Percentiles rank a stretch among this genome's conserved stretches.
These are phyloP conservation scores for Percopsis omiscomaycus DNA, from an alignment of 2,797 vertebrate species.

Conservation along the genomic window DNA sequence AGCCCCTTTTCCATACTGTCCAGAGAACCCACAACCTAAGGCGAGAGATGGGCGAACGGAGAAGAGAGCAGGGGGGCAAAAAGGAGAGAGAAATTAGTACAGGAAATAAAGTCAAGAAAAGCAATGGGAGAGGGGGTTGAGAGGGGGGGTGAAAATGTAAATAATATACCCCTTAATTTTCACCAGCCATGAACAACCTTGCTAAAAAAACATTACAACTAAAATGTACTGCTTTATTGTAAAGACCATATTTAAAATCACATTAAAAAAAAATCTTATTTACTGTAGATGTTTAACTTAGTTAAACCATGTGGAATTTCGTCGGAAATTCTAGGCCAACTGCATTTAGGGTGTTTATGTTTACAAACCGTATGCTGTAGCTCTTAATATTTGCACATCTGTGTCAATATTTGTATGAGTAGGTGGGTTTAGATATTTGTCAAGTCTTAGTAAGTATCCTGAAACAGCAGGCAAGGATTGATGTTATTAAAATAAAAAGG, in stretches of 20 bases:
- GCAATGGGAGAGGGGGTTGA: background rate
- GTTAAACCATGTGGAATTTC: no score
- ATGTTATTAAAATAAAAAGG: background rate
- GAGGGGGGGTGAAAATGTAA: no score
- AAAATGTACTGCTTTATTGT: no score
- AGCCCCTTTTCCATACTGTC: conserved; percentile 77
- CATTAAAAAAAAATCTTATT: no score
- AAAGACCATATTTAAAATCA: no score
- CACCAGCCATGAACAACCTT: no score
- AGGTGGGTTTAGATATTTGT: no score
- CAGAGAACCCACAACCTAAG: conserved; percentile 79
- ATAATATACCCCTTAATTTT: no score
- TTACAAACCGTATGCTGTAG: background rate
- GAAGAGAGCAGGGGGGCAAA: background rate
- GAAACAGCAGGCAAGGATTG: background rate
- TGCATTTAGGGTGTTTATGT: background rate
- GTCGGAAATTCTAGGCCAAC: no score
- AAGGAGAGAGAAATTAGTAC: background rate
- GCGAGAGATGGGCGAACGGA: background rate
- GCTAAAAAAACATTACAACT: no score
- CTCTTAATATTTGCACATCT: background rate
- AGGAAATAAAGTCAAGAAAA: background rate
- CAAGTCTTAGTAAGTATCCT: no score
- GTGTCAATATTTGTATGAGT: background rate
- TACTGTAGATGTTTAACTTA: no score